Evolutionary conservation across 2,113 vertebrate genomes (phyloP).

Genomic region (Crocuta crocuta): DNA sequence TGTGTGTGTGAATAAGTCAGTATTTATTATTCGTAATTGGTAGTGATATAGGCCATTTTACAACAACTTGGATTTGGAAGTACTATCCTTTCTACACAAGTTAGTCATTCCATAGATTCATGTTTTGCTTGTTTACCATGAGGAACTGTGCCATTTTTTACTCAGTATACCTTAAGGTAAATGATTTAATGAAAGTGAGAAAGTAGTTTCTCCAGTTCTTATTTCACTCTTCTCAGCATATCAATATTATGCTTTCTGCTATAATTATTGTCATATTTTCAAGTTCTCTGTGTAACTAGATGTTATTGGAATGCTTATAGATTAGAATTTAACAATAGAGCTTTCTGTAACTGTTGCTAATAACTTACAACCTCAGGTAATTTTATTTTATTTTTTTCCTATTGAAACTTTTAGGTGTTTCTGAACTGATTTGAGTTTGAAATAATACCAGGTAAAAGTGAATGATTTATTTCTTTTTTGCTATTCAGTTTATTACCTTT

Average conservation of each 20-base stretch:
- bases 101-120: neutral
- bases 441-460: constrained; percentile 3
- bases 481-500: neutral
- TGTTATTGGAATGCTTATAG: constrained; percentile 6
- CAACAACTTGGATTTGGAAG: neutral
- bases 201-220: neutral
- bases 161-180: neutral
- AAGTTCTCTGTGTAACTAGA: neutral
- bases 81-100: neutral
- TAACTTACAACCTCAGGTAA: neutral
- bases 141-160: neutral
- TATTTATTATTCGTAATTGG: neutral
- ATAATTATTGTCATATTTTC: constrained; percentile 45
- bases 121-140: neutral
- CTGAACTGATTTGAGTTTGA: constrained; percentile 15
- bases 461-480: constrained; percentile 2
- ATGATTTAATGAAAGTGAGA: neutral
- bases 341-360: constrained; percentile 7
- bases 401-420: constrained; percentile 44
- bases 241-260: constrained; percentile 39
- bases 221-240: neutral
- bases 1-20: too few relatives aligned
- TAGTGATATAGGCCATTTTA: neutral
- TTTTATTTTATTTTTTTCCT: neutral
- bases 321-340: constrained; percentile 23